phyloP scores from a whole-genome alignment of 2,113 vertebrate genomes.

The Pterocles gutturalis region DNA sequence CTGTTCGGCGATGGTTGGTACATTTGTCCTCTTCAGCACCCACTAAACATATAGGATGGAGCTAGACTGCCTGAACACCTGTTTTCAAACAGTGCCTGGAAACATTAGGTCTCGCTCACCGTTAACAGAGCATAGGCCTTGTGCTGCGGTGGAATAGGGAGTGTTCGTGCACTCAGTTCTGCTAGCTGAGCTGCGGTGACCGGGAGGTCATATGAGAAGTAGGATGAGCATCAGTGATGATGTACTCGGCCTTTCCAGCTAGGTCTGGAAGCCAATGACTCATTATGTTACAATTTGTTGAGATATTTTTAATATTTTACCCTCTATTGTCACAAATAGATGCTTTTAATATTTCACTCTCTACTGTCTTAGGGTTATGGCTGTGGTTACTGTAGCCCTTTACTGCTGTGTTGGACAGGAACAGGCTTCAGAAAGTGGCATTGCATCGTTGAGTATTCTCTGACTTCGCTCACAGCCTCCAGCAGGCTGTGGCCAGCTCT shows the following conservation, averaged over 20 bases:
- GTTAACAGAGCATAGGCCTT: neutral
- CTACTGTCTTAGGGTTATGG: neutral
- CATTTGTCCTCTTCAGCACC: neutral
- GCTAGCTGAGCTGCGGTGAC: neutral
- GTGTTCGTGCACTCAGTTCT: neutral
- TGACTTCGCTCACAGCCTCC: neutral
- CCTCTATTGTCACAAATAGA: neutral
- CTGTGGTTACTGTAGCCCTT: neutral
- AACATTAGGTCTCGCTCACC: neutral
- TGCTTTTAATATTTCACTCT: neutral
- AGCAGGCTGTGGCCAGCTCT: neutral
- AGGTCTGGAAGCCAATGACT: neutral
- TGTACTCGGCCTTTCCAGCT: neutral
- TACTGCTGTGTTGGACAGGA: neutral
- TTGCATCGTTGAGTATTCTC: neutral
- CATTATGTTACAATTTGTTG: neutral
- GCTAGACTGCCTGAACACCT: neutral
- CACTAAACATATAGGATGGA: neutral
- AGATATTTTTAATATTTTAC: neutral
- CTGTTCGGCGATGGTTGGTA: neutral
- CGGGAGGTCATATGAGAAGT: neutral
- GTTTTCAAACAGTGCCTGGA: neutral
- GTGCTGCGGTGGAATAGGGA: neutral
- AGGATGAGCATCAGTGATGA: neutral
- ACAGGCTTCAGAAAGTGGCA: neutral